phyloP scores from a whole-genome alignment of 2,888 invertebrate species.

The Lycophotia porphyrea region DNA sequence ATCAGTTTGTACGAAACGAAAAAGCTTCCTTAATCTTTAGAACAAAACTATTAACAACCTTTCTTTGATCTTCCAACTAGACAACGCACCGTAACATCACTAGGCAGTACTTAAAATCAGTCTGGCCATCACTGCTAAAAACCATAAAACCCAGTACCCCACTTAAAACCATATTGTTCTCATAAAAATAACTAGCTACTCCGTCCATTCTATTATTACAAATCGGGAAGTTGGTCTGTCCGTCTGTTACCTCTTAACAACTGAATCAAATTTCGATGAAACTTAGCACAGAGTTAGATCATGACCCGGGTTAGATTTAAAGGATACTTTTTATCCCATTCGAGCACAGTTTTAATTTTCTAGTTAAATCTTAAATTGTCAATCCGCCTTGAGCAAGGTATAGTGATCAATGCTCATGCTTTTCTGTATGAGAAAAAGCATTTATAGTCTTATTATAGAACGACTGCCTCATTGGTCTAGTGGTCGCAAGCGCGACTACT shows the following conservation, averaged over 20 bases:
- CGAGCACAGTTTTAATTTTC: background rate
- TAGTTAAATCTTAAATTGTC: background rate
- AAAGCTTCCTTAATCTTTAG: background rate
- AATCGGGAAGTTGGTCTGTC: background rate
- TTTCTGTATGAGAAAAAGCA: background rate
- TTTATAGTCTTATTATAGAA: background rate
- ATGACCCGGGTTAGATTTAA: background rate
- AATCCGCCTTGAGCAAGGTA: background rate
- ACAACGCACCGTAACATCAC: background rate
- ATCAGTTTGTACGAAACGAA: background rate
- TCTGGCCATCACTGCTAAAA: background rate
- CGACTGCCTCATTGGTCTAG: no score
- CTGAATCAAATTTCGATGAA: background rate
- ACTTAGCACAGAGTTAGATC: background rate
- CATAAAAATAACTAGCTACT: constrained; percentile 32
- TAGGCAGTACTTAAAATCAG: background rate
- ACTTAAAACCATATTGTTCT: constrained; percentile 17
- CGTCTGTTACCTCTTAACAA: background rate
- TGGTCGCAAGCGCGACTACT: no score
- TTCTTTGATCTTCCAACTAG: background rate
- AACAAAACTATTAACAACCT: background rate
- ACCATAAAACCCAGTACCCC: constrained; percentile 21
- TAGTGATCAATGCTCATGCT: background rate
- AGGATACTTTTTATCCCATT: background rate
- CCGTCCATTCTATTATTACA: background rate